Conservation (phyloP, 2,888 invertebrate species). For the Gnatocerus cornutus region DNA sequence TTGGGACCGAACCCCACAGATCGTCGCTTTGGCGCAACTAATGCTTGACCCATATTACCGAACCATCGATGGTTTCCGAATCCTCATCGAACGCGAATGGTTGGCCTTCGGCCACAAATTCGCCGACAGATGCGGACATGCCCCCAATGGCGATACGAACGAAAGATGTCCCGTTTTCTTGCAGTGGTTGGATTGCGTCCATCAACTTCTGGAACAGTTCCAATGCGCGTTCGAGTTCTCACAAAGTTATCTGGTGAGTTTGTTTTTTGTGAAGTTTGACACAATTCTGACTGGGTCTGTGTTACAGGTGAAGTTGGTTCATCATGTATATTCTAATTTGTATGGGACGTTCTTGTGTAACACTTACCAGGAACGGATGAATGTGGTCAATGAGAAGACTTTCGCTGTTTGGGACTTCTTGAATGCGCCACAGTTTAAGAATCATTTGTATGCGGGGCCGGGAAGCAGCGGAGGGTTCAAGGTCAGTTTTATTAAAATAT, state of each 20-base stretch:
- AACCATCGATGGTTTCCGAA: constrained; percentile 94
- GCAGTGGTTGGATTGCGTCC: constrained; percentile 98
- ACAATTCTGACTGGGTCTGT: background rate
- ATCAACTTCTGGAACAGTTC: constrained; percentile 91
- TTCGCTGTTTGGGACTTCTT: constrained; percentile 94
- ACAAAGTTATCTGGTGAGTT: constrained; percentile 89
- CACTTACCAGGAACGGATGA: constrained; percentile 82
- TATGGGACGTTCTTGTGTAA: constrained; percentile 98
- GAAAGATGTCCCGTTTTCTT: constrained; percentile 98
- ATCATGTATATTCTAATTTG: constrained; percentile 96
- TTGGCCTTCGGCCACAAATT: constrained; percentile 99
- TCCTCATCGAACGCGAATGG: constrained; percentile 97
- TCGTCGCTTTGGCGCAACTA: constrained; percentile 93
- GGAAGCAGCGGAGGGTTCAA: constrained; percentile 68
- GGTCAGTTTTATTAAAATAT: constrained; percentile 69
- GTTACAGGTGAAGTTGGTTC: constrained; percentile 90
- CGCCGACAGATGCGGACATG: constrained; percentile 93
- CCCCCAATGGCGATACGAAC: constrained; percentile 90
- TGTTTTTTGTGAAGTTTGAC: background rate
- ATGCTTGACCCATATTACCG: constrained; percentile 95
- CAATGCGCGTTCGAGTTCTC: constrained; percentile 97
- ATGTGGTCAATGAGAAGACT: constrained; percentile 77
- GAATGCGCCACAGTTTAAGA: constrained; percentile 84
- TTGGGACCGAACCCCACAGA: constrained; percentile 99
- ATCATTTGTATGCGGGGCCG: constrained; percentile 84